Conservation (phyloP, 2,113 vertebrate genomes). For the Syrrhaptes paradoxus region DNA sequence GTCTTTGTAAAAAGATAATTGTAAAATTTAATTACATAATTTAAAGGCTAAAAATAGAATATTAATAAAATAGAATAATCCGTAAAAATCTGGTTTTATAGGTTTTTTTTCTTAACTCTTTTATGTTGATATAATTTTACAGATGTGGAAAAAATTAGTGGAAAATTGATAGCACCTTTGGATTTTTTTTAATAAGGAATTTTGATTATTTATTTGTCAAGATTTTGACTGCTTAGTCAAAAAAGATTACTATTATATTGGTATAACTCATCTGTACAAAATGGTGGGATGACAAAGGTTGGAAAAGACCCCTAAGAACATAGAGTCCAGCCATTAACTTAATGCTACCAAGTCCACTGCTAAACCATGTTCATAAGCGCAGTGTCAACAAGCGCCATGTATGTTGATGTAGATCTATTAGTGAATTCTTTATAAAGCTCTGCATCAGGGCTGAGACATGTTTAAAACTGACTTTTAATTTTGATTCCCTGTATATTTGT, state of each 20-base stretch:
- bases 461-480: background rate
- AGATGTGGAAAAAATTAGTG: background rate
- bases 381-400: accelerated
- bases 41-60: background rate
- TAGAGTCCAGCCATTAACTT: accelerated
- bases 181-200: background rate
- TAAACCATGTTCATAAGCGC: background rate
- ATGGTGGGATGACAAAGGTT: background rate
- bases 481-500: background rate
- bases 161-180: background rate
- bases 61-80: background rate
- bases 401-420: background rate
- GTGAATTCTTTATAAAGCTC: background rate
- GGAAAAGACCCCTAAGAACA: background rate
- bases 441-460: background rate
- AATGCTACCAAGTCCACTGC: background rate
- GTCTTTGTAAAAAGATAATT: background rate
- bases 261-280: background rate
- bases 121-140: background rate
- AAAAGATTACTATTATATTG: background rate
- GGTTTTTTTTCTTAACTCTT: background rate
- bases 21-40: background rate
- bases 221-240: background rate
- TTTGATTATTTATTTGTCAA: background rate
- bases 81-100: accelerated